These are phyloP conservation scores for Gallinago stenura DNA, from an alignment of 2,797 vertebrate species.

Conservation along the genomic window DNA sequence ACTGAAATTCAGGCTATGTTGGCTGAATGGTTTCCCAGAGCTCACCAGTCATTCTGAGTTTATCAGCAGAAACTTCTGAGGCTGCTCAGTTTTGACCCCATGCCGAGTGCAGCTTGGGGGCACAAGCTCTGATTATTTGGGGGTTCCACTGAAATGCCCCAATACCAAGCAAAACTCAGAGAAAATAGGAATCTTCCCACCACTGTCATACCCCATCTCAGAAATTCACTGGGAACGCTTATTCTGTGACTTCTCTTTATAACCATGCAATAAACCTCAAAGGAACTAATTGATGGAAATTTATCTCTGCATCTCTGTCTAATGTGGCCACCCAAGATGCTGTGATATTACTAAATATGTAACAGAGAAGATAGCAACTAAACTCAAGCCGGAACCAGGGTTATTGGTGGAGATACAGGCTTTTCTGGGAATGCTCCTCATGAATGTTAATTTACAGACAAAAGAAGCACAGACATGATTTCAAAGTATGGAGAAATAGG, in stretches of 20 bases:
- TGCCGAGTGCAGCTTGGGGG: neutral
- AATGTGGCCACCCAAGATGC: neutral
- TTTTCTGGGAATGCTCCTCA: neutral
- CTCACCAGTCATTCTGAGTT: neutral
- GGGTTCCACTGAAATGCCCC: neutral
- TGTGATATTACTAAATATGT: neutral
- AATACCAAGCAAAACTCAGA: neutral
- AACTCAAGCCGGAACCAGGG: neutral
- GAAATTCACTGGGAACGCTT: neutral
- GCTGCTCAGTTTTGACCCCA: neutral
- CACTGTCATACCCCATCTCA: neutral
- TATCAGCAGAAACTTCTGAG: neutral
- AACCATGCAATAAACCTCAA: accelerated
- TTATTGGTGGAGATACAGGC: neutral
- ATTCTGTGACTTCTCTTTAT: neutral
- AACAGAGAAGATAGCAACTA: neutral
- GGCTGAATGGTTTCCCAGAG: neutral
- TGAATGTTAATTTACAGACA: neutral
- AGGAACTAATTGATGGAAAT: neutral
- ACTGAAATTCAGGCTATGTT: neutral
- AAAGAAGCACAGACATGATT: neutral
- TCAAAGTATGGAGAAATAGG: neutral
- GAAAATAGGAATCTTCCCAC: neutral
- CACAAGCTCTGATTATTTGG: neutral
- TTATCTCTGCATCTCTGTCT: neutral